These are phyloP conservation scores for Parotocinclus haroldoi DNA, from an alignment of 2,797 vertebrate genomes.

Conservation along the genomic window DNA sequence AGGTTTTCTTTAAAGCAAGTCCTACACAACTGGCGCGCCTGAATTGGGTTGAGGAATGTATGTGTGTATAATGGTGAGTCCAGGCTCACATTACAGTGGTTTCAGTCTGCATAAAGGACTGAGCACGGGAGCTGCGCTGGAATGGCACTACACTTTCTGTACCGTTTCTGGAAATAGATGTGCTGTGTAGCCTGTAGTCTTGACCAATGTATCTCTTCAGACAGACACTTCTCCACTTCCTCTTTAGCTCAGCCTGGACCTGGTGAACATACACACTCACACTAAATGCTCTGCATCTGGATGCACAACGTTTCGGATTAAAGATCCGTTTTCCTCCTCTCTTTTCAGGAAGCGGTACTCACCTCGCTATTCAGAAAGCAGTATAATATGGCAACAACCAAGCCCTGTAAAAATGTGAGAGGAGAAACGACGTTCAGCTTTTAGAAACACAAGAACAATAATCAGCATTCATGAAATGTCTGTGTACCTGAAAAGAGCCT, in stretches of 20 bases:
- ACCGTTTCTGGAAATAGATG: constrained; percentile 72
- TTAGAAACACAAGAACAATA: background rate
- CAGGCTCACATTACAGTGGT: constrained; percentile 78
- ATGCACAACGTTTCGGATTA: too few species aligned
- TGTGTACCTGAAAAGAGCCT: constrained; percentile 88
- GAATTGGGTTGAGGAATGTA: too few species aligned
- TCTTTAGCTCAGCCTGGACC: constrained; percentile 88
- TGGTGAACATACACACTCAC: constrained; percentile 49
- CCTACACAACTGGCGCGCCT: too few species aligned
- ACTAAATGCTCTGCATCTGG: too few species aligned
- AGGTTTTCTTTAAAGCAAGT: too few species aligned
- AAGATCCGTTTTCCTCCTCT: background rate
- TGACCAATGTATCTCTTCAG: constrained; percentile 65
- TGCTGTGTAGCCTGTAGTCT: constrained; percentile 71
- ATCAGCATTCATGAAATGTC: too few species aligned
- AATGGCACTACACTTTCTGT: constrained; percentile 66
- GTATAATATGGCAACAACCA: constrained; percentile 87
- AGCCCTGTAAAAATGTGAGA: constrained; percentile 72
- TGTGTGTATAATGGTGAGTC: background rate
- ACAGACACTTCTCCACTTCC: constrained; percentile 80
- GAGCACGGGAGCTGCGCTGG: constrained; percentile 73
- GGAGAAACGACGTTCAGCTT: constrained; percentile 24
- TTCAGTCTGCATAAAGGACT: constrained; percentile 90
- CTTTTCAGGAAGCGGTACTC: constrained; percentile 53
- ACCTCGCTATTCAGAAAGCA: constrained; percentile 95